Evolutionary conservation across 2,797 vertebrate genomes (phyloP).

Genomic region (Perodicticus potto): DNA sequence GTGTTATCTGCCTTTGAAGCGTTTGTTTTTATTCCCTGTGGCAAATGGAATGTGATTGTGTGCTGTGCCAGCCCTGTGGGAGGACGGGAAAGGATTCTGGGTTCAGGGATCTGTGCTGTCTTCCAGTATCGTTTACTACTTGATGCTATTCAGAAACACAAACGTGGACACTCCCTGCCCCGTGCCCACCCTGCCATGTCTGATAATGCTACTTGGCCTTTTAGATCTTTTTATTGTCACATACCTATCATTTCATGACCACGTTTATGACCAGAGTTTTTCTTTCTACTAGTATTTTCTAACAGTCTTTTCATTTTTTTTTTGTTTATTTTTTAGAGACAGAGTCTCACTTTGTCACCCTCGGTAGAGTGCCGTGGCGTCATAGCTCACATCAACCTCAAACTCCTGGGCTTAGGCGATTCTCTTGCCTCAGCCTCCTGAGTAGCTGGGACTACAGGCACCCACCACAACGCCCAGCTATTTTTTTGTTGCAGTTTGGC

Average conservation of each 20-base stretch:
- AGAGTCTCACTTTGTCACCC: too few relatives aligned
- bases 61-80: neutral
- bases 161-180: neutral
- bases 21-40: neutral
- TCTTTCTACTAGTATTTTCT: constrained; percentile 37
- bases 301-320: too few relatives aligned
- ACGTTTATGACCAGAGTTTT: neutral
- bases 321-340: too few relatives aligned
- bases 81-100: neutral
- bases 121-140: neutral
- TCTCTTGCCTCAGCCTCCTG: too few relatives aligned
- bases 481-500: too few relatives aligned
- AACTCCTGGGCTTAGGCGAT: too few relatives aligned
- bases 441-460: too few relatives aligned
- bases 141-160: neutral
- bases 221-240: constrained; percentile 31
- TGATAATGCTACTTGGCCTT: neutral
- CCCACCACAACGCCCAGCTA: too few relatives aligned
- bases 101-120: neutral
- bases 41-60: neutral
- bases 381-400: too few relatives aligned
- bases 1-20: neutral
- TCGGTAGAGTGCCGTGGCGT: too few relatives aligned
- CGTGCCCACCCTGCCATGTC: neutral
- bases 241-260: neutral